phyloP scores from a whole-genome alignment of 2,113 vertebrate species.

The Ceyx cyanopectus region DNA sequence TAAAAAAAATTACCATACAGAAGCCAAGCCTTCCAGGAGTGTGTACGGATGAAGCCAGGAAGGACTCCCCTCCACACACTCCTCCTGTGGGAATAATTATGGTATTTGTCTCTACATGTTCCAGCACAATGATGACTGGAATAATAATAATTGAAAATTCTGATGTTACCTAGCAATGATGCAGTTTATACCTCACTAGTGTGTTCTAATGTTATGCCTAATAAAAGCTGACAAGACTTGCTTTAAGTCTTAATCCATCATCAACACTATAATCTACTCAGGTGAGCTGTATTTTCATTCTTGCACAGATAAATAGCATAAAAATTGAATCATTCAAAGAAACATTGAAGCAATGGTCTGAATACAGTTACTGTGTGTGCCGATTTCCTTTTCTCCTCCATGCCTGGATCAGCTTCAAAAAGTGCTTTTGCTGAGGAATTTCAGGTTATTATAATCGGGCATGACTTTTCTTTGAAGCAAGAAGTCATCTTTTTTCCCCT shows the following conservation, averaged over 20 bases:
- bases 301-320: slow-evolving; percentile 18
- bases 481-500: neutral
- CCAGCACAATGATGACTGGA: neutral
- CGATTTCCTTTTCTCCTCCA: neutral
- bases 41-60: neutral
- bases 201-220: slow-evolving; percentile 10
- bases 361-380: neutral
- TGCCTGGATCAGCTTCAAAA: slow-evolving; percentile 21
- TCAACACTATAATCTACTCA: slow-evolving; percentile 2
- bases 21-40: neutral
- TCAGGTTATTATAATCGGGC: neutral
- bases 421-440: neutral
- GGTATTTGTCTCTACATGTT: slow-evolving; percentile 41
- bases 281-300: slow-evolving; percentile 36
- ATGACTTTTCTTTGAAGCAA: neutral
- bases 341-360: slow-evolving; percentile 18
- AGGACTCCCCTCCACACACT: neutral
- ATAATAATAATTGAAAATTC: slow-evolving; percentile 43
- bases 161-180: slow-evolving; percentile 39
- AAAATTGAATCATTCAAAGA: neutral
- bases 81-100: slow-evolving; percentile 36
- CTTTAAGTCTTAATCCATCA: slow-evolving; percentile 47
- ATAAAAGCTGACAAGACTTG: slow-evolving; percentile 50
- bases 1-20: neutral
- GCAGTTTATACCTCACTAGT: neutral